Evolutionary conservation across 2,113 vertebrate genomes (phyloP).

Genomic region (Camelus bactrianus): DNA sequence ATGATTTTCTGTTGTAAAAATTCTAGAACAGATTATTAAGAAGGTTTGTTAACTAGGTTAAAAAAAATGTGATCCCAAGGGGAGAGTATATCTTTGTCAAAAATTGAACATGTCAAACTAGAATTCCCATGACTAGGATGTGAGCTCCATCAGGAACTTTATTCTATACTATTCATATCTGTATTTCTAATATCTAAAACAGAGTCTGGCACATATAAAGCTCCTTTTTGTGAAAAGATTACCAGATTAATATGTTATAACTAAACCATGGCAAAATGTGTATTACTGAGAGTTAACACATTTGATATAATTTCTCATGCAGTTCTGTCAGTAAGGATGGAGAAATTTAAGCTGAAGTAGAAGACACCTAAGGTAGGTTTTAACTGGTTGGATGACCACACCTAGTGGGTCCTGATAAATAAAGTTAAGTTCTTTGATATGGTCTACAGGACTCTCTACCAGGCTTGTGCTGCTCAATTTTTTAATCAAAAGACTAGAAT

Average conservation of each 20-base stretch:
- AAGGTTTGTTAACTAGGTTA: not conserved
- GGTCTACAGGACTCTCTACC: not conserved
- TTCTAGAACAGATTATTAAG: slow-evolving; percentile 7
- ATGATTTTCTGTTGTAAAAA: not conserved
- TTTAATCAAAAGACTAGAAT: slow-evolving; percentile 25
- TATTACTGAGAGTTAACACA: not conserved
- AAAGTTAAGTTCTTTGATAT: not conserved
- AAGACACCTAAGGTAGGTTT: not conserved
- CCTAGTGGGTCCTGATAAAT: not conserved
- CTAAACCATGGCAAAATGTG: not conserved
- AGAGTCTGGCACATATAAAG: not conserved
- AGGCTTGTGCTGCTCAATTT: not conserved
- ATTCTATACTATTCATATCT: not conserved
- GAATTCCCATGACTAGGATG: not conserved
- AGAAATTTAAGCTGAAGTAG: not conserved
- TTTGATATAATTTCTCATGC: not conserved
- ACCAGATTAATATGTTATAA: not conserved
- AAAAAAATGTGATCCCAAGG: not conserved
- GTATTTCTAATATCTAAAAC: not conserved
- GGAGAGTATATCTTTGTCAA: not conserved
- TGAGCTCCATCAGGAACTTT: not conserved
- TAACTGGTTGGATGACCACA: not conserved
- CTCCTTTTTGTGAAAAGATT: not conserved
- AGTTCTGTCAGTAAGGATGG: not conserved
- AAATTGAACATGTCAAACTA: not conserved